A percentile compares a stretch with the other conserved stretches of the same genome.
phyloP scores from a whole-genome alignment of 1,140 invertebrate species.

The Dendroctonus ponderosae region DNA sequence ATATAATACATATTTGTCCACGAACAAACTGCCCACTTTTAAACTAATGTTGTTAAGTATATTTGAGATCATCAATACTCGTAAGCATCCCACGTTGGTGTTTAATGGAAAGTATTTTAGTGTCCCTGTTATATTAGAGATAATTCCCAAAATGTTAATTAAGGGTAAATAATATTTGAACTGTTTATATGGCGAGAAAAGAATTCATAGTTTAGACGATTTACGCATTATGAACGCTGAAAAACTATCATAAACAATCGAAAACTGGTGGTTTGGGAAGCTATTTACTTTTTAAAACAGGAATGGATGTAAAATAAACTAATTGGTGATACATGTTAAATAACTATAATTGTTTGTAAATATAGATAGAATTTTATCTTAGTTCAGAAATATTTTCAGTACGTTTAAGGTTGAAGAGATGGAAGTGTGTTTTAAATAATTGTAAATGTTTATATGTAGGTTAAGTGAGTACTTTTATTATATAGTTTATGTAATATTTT shows the following conservation, averaged over 20 bases:
- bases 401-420: constrained; percentile 7
- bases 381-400: constrained; percentile 22
- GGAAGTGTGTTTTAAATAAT: constrained; percentile 20
- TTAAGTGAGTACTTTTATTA: constrained; percentile 46
- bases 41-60: background rate
- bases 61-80: background rate
- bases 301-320: constrained; percentile 14
- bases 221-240: background rate
- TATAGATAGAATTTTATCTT: constrained; percentile 33
- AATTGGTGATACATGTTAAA: constrained; percentile 34
- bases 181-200: too few species aligned
- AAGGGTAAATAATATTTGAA: too few species aligned
- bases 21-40: constrained; percentile 8
- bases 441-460: constrained; percentile 42
- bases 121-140: background rate
- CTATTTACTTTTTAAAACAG: constrained; percentile 1
- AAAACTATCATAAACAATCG: background rate
- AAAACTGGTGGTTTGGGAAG: background rate
- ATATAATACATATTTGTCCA: background rate
- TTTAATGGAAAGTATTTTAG: background rate
- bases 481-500: constrained; percentile 47
- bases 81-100: background rate
- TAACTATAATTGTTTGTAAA: constrained; percentile 34
- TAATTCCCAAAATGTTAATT: too few species aligned
- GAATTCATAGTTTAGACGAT: too few species aligned